Evolutionary conservation across 64 coral and sea anemone genomes (phyloP).

Genomic region (Cladopsammia gracilis): DNA sequence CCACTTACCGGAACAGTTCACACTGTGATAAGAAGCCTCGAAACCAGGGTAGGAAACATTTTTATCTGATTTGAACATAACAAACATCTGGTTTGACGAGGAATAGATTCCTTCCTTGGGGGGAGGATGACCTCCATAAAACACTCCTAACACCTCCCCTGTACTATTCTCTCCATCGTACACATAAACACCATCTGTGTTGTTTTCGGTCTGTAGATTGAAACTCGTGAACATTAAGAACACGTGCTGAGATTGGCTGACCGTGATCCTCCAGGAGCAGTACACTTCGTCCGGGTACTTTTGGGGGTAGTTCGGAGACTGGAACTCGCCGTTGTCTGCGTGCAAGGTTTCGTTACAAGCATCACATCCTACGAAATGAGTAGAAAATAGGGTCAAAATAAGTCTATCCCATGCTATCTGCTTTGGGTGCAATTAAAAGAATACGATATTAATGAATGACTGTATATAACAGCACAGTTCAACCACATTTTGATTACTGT

Average conservation of each 20-base stretch:
- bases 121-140: conserved; percentile 25
- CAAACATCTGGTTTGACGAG: conserved; percentile 39
- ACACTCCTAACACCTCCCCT: conserved; percentile 12
- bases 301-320: conserved; percentile 51
- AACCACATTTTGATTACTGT: too few relatives aligned
- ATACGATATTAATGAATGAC: too few relatives aligned
- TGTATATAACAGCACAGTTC: too few relatives aligned
- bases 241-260: neutral
- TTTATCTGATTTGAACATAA: conserved; percentile 57
- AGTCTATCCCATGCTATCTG: too few relatives aligned
- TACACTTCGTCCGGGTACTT: conserved; percentile 51
- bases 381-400: too few relatives aligned
- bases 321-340: conserved; percentile 32
- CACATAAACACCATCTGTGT: conserved; percentile 56
- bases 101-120: conserved; percentile 39
- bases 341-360: neutral
- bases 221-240: conserved; percentile 65
- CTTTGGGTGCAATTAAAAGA: too few relatives aligned
- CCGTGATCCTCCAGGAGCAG: conserved; percentile 59
- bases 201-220: conserved; percentile 15
- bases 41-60: conserved; percentile 24
- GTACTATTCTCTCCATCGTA: conserved; percentile 50
- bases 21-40: conserved; percentile 36
- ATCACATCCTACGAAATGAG: neutral
- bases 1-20: neutral